Conservation (phyloP, 2,113 vertebrate genomes). For the Lepidiolamprologus cunningtoni region DNA sequence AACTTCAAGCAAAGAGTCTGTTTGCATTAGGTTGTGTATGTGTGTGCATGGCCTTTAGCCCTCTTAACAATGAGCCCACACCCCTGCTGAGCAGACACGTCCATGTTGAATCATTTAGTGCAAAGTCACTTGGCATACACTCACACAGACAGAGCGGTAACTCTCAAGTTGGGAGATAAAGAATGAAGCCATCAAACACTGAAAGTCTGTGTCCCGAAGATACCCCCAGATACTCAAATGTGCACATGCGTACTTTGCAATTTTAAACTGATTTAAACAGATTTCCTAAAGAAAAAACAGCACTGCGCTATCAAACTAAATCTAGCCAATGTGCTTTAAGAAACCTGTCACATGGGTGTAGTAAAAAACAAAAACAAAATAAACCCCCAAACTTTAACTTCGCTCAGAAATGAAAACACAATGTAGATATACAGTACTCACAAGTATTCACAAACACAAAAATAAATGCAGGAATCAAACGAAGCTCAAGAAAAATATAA, state of each 20-base stretch:
- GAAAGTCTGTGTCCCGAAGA: background rate
- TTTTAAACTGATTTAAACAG: background rate
- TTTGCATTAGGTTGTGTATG: background rate
- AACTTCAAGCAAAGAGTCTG: background rate
- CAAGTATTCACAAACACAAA: background rate
- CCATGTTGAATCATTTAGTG: constrained; percentile 48
- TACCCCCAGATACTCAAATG: background rate
- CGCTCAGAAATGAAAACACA: background rate
- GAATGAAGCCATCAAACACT: constrained; percentile 7
- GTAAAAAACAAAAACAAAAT: background rate
- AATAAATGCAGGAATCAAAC: background rate
- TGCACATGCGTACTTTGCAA: background rate
- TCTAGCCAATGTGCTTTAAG: background rate
- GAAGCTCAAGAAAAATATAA: background rate
- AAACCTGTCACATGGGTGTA: background rate
- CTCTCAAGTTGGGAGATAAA: background rate
- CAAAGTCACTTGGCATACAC: background rate
- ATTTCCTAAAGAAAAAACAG: background rate
- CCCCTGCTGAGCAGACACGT: background rate
- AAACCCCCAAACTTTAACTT: background rate
- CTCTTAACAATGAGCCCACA: background rate
- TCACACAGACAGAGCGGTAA: background rate
- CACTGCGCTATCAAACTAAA: background rate
- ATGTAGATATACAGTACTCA: background rate
- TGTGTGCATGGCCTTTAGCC: background rate